Conservation (phyloP, 2,888 invertebrate genomes). For the Girardia tigrina region DNA sequence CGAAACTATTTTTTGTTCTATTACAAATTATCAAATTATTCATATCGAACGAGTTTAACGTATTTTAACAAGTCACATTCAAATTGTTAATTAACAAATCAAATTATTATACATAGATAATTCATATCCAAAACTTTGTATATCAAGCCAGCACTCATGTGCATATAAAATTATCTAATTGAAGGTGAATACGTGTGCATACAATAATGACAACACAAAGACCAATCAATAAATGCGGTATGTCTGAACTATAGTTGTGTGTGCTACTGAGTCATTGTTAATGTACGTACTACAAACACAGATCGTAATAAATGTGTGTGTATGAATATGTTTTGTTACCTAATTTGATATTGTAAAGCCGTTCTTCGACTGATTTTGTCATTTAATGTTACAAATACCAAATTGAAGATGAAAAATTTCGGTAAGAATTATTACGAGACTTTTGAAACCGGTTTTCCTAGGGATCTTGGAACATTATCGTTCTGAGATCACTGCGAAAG, state of each 20-base stretch:
- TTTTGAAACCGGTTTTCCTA: not conserved
- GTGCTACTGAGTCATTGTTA: conserved; percentile 1
- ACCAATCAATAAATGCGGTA: not conserved
- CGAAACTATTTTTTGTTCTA: no score
- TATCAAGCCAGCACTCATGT: no score
- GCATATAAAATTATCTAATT: no score
- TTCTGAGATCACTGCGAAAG: conserved; percentile 20
- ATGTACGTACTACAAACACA: no score
- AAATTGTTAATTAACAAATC: no score
- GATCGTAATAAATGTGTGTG: not conserved
- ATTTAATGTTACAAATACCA: not conserved
- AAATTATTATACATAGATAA: no score
- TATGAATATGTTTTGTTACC: not conserved
- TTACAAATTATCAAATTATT: no score
- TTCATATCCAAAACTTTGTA: no score
- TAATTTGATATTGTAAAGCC: not conserved
- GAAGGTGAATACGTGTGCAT: no score
- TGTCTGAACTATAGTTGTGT: not conserved
- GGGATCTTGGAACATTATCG: not conserved
- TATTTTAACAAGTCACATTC: no score
- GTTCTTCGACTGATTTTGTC: not conserved
- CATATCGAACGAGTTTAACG: no score
- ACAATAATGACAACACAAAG: not conserved
- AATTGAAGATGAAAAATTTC: not conserved
- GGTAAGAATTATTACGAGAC: not conserved